Percentiles rank a stretch among this genome's conserved stretches.
phyloP scores from a whole-genome alignment of 2,888 invertebrate species.

The Chymomyza amoena region DNA sequence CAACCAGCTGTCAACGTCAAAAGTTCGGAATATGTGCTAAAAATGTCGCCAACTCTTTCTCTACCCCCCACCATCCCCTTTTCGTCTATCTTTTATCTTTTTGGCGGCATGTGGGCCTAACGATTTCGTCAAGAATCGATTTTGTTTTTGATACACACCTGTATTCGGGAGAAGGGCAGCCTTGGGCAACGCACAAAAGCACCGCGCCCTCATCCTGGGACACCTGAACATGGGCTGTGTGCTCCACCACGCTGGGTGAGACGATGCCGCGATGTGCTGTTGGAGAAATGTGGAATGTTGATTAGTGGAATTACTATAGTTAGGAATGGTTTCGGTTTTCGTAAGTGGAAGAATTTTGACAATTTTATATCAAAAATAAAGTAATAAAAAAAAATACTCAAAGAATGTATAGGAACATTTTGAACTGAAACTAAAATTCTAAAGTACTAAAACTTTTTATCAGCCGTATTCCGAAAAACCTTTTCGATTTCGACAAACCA shows the following conservation, averaged over 20 bases:
- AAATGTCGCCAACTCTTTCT: conserved; percentile 17
- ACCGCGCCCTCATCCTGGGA: conserved; percentile 87
- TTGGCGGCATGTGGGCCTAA: neutral
- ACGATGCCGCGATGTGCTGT: conserved; percentile 86
- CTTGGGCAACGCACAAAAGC: conserved; percentile 88
- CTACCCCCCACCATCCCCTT: too few relatives aligned
- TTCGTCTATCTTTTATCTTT: conserved; percentile 41
- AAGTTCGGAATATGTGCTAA: conserved; percentile 50
- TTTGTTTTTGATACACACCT: conserved; percentile 80
- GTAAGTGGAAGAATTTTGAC: too few relatives aligned
- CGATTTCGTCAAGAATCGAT: neutral
- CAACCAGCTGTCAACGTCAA: conserved; percentile 56
- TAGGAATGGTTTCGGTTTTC: too few relatives aligned
- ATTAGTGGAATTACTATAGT: neutral
- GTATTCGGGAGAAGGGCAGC: conserved; percentile 88
- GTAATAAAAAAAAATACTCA: too few relatives aligned
- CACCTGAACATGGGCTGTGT: conserved; percentile 85
- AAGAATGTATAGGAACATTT: too few relatives aligned
- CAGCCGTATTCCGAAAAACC: too few relatives aligned
- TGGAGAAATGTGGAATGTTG: too few relatives aligned
- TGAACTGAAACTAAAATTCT: too few relatives aligned
- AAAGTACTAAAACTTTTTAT: too few relatives aligned
- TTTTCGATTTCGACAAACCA: too few relatives aligned
- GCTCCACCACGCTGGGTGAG: conserved; percentile 86
- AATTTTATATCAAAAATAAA: too few relatives aligned